A percentile compares a stretch with the other conserved stretches of the same genome.
Evolutionary conservation across 2,797 vertebrate species (phyloP).

Genomic region (Protonibea diacanthus): DNA sequence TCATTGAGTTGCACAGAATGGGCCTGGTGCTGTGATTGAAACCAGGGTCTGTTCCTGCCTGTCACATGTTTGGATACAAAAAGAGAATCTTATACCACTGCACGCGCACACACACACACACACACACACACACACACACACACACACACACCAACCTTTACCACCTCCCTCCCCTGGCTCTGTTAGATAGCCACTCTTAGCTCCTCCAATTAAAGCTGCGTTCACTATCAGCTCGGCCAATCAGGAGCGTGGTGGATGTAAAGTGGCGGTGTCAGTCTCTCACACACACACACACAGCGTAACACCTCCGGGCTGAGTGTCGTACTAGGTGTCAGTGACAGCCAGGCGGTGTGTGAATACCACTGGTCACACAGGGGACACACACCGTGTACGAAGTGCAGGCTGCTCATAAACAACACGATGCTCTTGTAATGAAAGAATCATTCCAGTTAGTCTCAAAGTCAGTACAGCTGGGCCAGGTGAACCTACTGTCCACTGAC

Average conservation of each 20-base stretch:
- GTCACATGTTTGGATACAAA: constrained; percentile 84
- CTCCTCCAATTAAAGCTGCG: constrained; percentile 63
- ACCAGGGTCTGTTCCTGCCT: constrained; percentile 84
- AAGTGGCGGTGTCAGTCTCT: constrained; percentile 79
- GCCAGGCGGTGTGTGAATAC: constrained; percentile 57
- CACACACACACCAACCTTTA: constrained; percentile 25
- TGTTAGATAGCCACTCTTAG: constrained; percentile 78
- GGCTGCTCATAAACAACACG: background rate
- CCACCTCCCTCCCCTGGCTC: constrained; percentile 44
- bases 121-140: constrained; percentile 44
- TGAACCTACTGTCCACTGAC: background rate
- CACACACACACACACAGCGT: constrained; percentile 54
- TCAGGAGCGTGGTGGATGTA: constrained; percentile 72
- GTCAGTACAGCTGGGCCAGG: background rate
- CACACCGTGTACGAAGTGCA: constrained; percentile 2
- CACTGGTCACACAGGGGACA: constrained; percentile 21
- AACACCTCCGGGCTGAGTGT: constrained; percentile 77
- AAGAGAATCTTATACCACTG: constrained; percentile 76
- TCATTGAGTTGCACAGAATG: constrained; percentile 67
- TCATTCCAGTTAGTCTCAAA: no score
- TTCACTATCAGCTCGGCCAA: constrained; percentile 73
- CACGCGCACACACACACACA: constrained; percentile 39
- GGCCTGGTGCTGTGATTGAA: constrained; percentile 86
- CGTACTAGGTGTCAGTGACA: constrained; percentile 73
- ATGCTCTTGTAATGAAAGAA: background rate